Percentiles rank a stretch among this genome's conserved stretches.
phyloP scores from a whole-genome alignment of 2,888 invertebrate genomes.

The Bombylius discolor region DNA sequence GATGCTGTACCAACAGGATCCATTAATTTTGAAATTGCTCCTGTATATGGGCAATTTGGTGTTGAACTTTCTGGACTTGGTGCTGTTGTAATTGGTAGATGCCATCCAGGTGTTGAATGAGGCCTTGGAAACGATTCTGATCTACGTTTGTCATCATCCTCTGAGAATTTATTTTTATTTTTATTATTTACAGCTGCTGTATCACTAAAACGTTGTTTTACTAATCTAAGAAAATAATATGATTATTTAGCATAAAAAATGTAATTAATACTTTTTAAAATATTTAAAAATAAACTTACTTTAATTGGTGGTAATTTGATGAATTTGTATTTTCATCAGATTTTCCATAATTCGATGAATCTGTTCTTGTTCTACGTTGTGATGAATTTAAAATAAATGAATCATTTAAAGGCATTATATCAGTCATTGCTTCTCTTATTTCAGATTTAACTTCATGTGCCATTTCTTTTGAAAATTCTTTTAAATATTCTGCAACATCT shows the following conservation, averaged over 20 bases:
- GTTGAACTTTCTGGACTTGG: conserved; percentile 16
- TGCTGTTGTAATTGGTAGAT: conserved; percentile 10
- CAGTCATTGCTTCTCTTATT: conserved; percentile 60
- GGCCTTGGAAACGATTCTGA: conserved; percentile 17
- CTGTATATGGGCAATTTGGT: conserved; percentile 16
- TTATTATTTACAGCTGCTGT: background rate
- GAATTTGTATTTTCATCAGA: too few species aligned
- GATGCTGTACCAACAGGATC: conserved; percentile 44
- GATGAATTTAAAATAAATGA: conserved; percentile 16
- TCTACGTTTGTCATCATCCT: conserved; percentile 8
- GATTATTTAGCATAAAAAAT: background rate
- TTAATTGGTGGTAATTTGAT: too few species aligned
- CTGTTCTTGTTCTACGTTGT: background rate
- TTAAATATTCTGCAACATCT: conserved; percentile 63
- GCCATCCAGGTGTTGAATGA: conserved; percentile 13
- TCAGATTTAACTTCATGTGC: conserved; percentile 67
- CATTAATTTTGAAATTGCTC: conserved; percentile 26
- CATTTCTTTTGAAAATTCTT: conserved; percentile 66
- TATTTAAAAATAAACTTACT: too few species aligned
- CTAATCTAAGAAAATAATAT: conserved; percentile 5
- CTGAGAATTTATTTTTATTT: background rate
- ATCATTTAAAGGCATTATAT: conserved; percentile 45
- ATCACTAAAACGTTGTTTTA: conserved; percentile 14
- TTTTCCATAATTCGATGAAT: too few species aligned
- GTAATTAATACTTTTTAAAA: too few species aligned